phyloP scores from a whole-genome alignment of 1,140 invertebrate genomes.

The Conus betulinus region DNA sequence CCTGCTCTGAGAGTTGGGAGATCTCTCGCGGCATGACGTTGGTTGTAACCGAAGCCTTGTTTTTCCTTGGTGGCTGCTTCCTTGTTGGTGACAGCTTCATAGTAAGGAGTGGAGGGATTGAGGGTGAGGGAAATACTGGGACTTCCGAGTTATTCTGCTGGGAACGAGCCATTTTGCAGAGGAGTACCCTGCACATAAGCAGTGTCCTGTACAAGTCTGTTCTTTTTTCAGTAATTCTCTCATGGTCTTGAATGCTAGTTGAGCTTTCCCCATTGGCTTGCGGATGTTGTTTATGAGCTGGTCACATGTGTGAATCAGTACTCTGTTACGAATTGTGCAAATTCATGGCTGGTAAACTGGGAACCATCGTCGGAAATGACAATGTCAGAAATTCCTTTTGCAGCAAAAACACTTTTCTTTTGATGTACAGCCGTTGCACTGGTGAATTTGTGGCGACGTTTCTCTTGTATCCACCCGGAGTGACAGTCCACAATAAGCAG shows the following conservation, averaged over 20 bases:
- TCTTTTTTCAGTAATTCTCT: constrained; percentile 46
- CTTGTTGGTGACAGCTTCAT: no score
- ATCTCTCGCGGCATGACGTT: constrained; percentile 15
- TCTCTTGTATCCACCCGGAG: constrained; percentile 44
- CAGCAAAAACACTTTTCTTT: constrained; percentile 52
- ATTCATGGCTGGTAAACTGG: constrained; percentile 52
- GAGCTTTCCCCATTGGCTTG: constrained; percentile 52
- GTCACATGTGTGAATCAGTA: no score
- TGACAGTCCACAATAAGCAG: constrained; percentile 50
- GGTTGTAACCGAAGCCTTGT: not conserved
- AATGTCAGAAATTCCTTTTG: constrained; percentile 48
- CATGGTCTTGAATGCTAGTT: constrained; percentile 50
- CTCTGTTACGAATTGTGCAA: constrained; percentile 58
- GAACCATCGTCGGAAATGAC: constrained; percentile 10
- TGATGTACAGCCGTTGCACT: not conserved
- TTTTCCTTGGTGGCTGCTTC: not conserved
- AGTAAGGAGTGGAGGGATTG: not conserved
- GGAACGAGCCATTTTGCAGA: constrained; percentile 35
- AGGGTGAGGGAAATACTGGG: no score
- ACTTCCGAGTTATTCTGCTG: constrained; percentile 41
- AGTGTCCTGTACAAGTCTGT: constrained; percentile 45
- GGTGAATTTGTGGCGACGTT: not conserved
- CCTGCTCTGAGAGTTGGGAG: not conserved
- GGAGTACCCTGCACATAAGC: constrained; percentile 38
- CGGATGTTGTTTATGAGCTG: constrained; percentile 44